Base-by-base conservation (phyloP, 2,113 vertebrate genomes). In the Rattus rattus region DNA sequence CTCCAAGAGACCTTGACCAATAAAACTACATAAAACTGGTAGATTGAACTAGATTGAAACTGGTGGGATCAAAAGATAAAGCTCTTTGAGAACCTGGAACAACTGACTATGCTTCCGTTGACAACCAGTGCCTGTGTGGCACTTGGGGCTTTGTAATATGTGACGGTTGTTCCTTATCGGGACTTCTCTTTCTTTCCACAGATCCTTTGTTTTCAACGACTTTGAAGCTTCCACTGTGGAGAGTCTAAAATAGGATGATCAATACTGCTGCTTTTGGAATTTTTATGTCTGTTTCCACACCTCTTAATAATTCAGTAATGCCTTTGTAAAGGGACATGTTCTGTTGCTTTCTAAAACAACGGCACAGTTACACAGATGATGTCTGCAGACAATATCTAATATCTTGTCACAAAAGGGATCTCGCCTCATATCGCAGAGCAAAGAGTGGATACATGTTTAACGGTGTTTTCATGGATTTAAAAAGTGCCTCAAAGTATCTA, bases 401-500 rank as follows among this genome's bases (percentile, higher is more conserved):
- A 49, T 54, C n/a, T 77, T 49, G 93, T 91, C 81, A 77, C 59
- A 52, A 3, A 81, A 49, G 76, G 0, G 47, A 77, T 65, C n/a
- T 84, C 13, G 47, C 72, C 30, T 92, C 89, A 96, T 2, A 80
- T 7, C n/a, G 43, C 63, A 79, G 72, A 86, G 85, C 52, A 67
- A 92, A 92, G 24, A 94, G 43, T 80, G 13, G 22, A 81, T 88
- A 63, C 77, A 86, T 43, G 84, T 90, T 95, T 92, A 96, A 88
- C 92, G 63, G 93, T 90, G 95, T 94, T 85, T 94, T 56, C 81
- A 75, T 19, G 43, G 81, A 94, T 91, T 97, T 91, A 92, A 95
- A 92, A 67, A 72, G 90, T 69, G 80, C 43, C 88, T 97, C 89
- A 92, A 94, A 97, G 89, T 93, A 92, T 26, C 72, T 95, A 92